Evolutionary conservation across 2,113 vertebrate genomes (phyloP), one percentile per base, ranked within the genome.

Genomic region (Xenopus tropicalis): DNA sequence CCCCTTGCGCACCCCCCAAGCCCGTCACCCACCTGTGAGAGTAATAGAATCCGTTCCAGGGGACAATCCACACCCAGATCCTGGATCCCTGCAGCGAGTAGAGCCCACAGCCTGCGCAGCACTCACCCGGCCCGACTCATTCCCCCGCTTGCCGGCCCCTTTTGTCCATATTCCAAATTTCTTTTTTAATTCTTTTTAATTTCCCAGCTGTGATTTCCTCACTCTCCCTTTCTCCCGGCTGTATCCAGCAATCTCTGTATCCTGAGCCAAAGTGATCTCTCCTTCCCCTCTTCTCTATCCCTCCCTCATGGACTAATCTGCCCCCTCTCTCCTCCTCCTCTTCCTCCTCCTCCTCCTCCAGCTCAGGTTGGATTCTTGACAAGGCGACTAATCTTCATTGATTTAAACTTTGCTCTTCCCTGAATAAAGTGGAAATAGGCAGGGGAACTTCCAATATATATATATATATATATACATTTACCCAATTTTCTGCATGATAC

Each of bases 281-380:
- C 16, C 19, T 22, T 21, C 23, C 13, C 61, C 69, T 58, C 19
- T 43, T 44, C 69, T 61, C 42, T 16, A 11, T 64, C 69, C 43
- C 69, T 66, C 52, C 68, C 57, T 69, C 24, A 4, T 16, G 21
- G 11, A 14, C 67, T 20, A 24, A 58, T 19, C 43, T 25, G 16
- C 46, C 16, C 54, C 10, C 6, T 37, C 29, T 37, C 29, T 37
- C 29, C 29, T 43, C 20, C 14, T 24, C 37, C 4, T 24, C 29
- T 19, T 8, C 19, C 17, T n/a, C 62, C 11, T 58, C 4, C 29
- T 12, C 14, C 52, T 72, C 66, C 77, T 56, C 21, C 65, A 14
- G 14, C 43, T 42, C 66, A 66, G 72, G 72, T 59, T 62, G 72
- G 56, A 71, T 37, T 61, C 66, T n/a, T 52, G n/a, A 56, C 52